A percentile compares a stretch with the other conserved stretches of the same genome.
Evolutionary conservation across 2,797 vertebrate species (phyloP).

Genomic region (Enteromius anoplus): DNA sequence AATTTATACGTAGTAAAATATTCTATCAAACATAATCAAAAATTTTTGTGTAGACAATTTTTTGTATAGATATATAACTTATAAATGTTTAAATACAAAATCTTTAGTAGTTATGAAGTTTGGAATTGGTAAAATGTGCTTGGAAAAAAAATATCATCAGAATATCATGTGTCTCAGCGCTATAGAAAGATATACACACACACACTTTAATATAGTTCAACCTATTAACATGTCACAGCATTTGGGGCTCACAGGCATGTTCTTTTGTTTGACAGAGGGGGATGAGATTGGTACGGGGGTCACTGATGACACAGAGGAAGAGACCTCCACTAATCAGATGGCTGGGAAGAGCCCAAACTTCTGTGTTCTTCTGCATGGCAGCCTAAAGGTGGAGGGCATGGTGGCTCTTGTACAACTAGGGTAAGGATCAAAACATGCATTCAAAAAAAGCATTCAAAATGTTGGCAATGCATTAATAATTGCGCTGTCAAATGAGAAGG

Average conservation of each 20-base stretch:
- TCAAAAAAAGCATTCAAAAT: not conserved
- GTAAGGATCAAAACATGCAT: constrained; percentile 82
- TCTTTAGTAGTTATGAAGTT: no score
- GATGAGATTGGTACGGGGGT: constrained; percentile 92
- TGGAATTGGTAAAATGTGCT: no score
- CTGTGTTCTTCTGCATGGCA: constrained; percentile 96
- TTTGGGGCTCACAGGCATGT: not conserved
- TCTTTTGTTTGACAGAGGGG: constrained; percentile 78
- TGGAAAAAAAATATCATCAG: no score
- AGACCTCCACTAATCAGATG: constrained; percentile 93
- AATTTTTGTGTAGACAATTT: not conserved
- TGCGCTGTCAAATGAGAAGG: not conserved
- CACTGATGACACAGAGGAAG: constrained; percentile 93
- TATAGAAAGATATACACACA: not conserved
- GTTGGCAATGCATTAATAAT: not conserved
- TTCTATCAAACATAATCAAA: not conserved
- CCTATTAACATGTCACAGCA: not conserved
- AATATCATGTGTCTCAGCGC: no score
- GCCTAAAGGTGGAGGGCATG: constrained; percentile 99
- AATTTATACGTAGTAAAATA: not conserved
- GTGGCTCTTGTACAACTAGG: constrained; percentile 95
- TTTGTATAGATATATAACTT: no score
- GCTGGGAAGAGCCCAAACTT: constrained; percentile 98
- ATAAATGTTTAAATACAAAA: no score
- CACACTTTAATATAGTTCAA: not conserved